Evolutionary conservation across 1,140 invertebrate genomes (phyloP), one percentile per base, ranked within the genome.

Genomic region (Hypothenemus hampei): DNA sequence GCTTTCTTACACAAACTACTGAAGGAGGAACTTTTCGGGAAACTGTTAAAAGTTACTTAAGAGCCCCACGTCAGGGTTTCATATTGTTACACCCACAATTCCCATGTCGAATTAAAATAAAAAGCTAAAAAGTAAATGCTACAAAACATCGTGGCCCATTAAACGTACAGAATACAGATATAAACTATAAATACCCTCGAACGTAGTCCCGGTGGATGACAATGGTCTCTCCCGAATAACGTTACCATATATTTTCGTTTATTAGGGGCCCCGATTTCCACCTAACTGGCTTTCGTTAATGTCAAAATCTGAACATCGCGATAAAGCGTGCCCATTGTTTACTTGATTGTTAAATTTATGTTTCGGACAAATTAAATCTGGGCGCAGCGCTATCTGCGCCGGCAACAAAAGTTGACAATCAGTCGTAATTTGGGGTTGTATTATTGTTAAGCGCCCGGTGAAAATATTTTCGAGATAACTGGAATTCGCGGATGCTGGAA

Each of bases 281-380:
- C 65, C 57, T 61, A 66, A 52, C 68, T 64, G 65, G 66, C 61
- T 61, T 51, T 35, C 61, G 66, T 66, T 69, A 70, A 70, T 67
- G 66, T 69, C 67, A 63, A 70, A 71, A 71, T 70, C 66, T 70
- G 68, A 68, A 70, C 68, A 70, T 70, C 67, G 64, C 65, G 68
- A 71, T 71, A 70, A 69, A 71, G 64, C 67, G n/a, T n/a, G 61
- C 52, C 67, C 67, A 71, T 71, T 71, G 68, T 71, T 70, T 69
- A 69, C 67, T 67, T 69, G 68, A 70, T 71, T 71, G 68, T 71
- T 64, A 64, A 70, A 71, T 71, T 71, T 70, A 70, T 68, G 69
- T 69, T 69, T 67, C n/a, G 68, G 70, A 70, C 69, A 71, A 71
- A 71, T 70, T 71, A 70, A 71, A 71, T 71, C 66, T 65, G 67